These are phyloP conservation scores for Drosophila bocqueti DNA, from an alignment of 1,140 invertebrate species.

Conservation along the genomic window DNA sequence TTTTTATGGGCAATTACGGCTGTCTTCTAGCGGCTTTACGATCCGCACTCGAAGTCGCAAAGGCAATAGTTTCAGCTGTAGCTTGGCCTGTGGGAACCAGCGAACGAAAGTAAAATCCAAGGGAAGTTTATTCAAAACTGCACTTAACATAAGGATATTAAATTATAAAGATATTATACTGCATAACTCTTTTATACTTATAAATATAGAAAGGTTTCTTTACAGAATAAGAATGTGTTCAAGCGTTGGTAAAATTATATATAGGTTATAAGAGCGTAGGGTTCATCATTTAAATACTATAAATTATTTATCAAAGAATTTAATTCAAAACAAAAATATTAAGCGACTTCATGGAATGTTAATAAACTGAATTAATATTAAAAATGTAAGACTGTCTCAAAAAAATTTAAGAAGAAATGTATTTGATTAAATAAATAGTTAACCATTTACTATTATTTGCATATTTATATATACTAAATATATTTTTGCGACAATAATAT, in stretches of 20 bases:
- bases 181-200: neutral
- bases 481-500: neutral
- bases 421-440: too few species aligned
- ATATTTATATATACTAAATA: neutral
- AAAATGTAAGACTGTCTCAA: neutral
- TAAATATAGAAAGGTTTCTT: too few species aligned
- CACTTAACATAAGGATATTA: neutral
- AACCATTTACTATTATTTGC: too few species aligned
- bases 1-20: constrained; percentile 52
- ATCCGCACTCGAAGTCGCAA: constrained; percentile 46
- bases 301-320: neutral
- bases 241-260: neutral
- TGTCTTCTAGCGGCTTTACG: constrained; percentile 47
- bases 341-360: too few species aligned
- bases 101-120: constrained; percentile 9
- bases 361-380: neutral
- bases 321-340: neutral
- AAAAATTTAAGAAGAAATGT: too few species aligned
- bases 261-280: too few species aligned
- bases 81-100: constrained; percentile 30
- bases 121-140: neutral
- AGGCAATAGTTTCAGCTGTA: constrained; percentile 32
- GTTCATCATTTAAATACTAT: neutral
- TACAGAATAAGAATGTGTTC: neutral
- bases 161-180: neutral